Base-by-base conservation (phyloP, 2,113 vertebrate genomes). In the Pterocles burchelli region DNA sequence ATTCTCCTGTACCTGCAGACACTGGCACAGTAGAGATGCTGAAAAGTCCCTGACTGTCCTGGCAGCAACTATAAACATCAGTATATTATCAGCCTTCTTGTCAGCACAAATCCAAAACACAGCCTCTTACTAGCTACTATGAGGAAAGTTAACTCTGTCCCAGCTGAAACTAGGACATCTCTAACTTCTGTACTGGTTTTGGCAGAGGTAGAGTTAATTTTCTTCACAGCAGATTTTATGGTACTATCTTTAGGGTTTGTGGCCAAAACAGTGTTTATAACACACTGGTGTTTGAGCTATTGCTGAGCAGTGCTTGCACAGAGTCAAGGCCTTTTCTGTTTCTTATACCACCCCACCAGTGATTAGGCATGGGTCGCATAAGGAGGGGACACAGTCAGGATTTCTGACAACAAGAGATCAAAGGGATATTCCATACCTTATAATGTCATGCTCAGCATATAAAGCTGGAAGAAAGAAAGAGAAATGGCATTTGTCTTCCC, bases 251-350 rank as follows among this genome's bases (percentile, higher is more conserved):
- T 72, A 58, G 2, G 2, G 48, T 62, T 45, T 31, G 5, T 28
- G 4, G 54, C 7, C 13, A 67, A 58, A 72, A n/a, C 5, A 38
- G 17, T 17, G 6, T 31, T 84, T 11, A 19, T 21, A 61, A 55
- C 3, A 45, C 7, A 10, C 0, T 1, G 6, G 2, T 25, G 8
- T 26, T 66, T 71, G n/a, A 51, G 8, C 3, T n/a, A 2, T 33
- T 65, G 15, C 7, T 70, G 31, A 59, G 10, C 9, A 38, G 22
- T 1, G 1, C 17, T 52, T 31, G 28, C 38, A 41, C 38, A 10
- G 38, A 41, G 38, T 12, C 38, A 41, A 41, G 38, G 38, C 38
- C 25, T 76, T 81, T 74, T 76, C 25, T 74, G 5, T 41, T 84
- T 62, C 68, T 66, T 24, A 20, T 7, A 20, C 41, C 51, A 38